Base-by-base conservation (phyloP, 2,113 vertebrate species). In the Shinisaurus crocodilurus region DNA sequence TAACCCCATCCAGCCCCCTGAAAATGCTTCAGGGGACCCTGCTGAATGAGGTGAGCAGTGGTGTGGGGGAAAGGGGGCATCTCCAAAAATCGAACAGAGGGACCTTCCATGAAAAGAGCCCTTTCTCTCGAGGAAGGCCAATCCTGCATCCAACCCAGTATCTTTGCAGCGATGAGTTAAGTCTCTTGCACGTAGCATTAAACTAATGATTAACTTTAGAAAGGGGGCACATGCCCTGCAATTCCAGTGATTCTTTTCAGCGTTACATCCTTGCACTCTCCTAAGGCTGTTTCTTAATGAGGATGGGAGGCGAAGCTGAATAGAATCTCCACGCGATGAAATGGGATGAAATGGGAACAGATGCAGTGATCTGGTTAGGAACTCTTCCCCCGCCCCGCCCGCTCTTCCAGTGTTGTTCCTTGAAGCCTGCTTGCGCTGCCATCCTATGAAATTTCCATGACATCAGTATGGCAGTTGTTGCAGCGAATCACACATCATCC, bases 381-480 rank as follows among this genome's bases (percentile, higher is more conserved):
- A 69, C 29, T 10, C 50, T 60, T 95, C 89, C 50, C 1, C 1
- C n/a, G 7, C 84, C 32, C 81, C 63, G 67, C 92, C 75, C 83
- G 16, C 29, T 83, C 48, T 25, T 81, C 87, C 93, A 94, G 1
- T 29, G 85, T 34, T 89, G n/a, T 83, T 94, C 90, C 83, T 91
- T 90, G 86, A 90, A 88, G 91, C 50, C 69, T 50, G 29, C n/a
- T n/a, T n/a, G n/a, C n/a, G n/a, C 32, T 89, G 89, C 88, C 86
- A 92, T 91, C 89, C 90, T 54, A 91, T 90, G 90, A 93, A 94
- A 89, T 97, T 97, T 97, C 94, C 95, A 96, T 96, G 92, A 94
- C 95, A 95, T 96, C 94, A 94, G 91, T 95, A 85, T 69, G 63
- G 67, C 69, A 50, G 82, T 65, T 93, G 50, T 92, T 96, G 91